Evolutionary conservation across 2,113 vertebrate species (phyloP), one percentile per base, ranked within the genome.

Genomic region (Trinectes maculatus): DNA sequence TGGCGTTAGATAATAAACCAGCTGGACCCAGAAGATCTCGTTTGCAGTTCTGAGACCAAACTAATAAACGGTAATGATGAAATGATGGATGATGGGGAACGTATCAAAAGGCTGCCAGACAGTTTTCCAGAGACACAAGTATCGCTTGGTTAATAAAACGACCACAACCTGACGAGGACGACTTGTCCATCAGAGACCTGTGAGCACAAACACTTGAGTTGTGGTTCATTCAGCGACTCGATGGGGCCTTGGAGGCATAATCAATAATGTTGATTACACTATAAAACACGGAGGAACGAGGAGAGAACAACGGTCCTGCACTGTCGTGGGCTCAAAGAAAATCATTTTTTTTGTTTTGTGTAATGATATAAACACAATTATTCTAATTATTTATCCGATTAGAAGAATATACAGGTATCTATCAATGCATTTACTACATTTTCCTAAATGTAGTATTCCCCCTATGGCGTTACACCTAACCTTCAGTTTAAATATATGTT

Each of bases 211-310:
- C 8, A 1, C 12, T 18, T 6, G 26, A 24, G 12, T 39, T 19
- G 55, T 24, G 39, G 39, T 29, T 48, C 25, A 36, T 52, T 74
- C 48, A 29, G 33, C 24, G 18, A 28, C 51, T 11, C 4, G 28
- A 51, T 34, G 10, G 8, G 3, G 61, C 67, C 53, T 46, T 21
- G 31, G 47, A 70, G 58, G 70, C 68, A 29, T 40, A 64, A 80
- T 83, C 76, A 69, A 79, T 80, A 53, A 44, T 42, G 71, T 43
- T 77, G 58, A 77, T 77, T 70, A 62, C 19, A 48, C 49, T 40
- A 42, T 73, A 62, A 80, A 73, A 60, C 63, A 52, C 54, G 19
- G 46, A 36, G 21, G 7, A 65, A 58, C 3, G 9, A 26, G 21
- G 28, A 34, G 12, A 46, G 11, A 25, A 18, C 19, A 44, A 56